Evolutionary conservation across 2,113 vertebrate genomes (phyloP).

Genomic region (Myotis yumanensis): DNA sequence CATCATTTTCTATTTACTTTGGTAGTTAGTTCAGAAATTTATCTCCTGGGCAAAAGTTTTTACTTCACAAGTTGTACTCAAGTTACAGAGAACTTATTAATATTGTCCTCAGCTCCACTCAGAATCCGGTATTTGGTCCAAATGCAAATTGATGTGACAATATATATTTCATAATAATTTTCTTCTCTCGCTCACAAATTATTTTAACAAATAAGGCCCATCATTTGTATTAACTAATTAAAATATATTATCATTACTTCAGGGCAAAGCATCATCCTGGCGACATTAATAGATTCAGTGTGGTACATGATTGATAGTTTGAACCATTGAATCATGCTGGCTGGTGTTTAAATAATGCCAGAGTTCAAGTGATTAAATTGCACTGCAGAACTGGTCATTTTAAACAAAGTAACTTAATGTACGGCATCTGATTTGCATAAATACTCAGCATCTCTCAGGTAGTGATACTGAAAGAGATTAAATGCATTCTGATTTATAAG

Average conservation of each 20-base stretch:
- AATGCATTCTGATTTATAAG: not conserved
- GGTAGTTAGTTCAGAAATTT: not conserved
- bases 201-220: constrained; percentile 56
- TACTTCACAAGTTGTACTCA: not conserved
- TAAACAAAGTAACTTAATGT: constrained; percentile 57
- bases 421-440: constrained; percentile 42
- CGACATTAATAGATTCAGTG: not conserved
- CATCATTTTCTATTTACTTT: not conserved
- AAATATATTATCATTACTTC: constrained; percentile 58
- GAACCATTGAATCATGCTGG: not conserved
- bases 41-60: not conserved
- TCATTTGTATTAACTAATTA: constrained; percentile 57
- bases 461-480: not conserved
- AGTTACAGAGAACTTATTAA: constrained; percentile 36
- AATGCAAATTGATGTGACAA: constrained; percentile 55
- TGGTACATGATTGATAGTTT: not conserved
- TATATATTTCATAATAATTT: constrained; percentile 60
- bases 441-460: not conserved
- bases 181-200: constrained; percentile 50
- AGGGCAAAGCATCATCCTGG: constrained; percentile 22
- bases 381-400: constrained; percentile 34
- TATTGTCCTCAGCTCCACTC: not conserved
- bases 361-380: constrained; percentile 53
- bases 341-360: constrained; percentile 28
- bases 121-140: constrained; percentile 7